Base-by-base conservation (phyloP, 2,797 vertebrate genomes). In the Leptodactylus fallax region DNA sequence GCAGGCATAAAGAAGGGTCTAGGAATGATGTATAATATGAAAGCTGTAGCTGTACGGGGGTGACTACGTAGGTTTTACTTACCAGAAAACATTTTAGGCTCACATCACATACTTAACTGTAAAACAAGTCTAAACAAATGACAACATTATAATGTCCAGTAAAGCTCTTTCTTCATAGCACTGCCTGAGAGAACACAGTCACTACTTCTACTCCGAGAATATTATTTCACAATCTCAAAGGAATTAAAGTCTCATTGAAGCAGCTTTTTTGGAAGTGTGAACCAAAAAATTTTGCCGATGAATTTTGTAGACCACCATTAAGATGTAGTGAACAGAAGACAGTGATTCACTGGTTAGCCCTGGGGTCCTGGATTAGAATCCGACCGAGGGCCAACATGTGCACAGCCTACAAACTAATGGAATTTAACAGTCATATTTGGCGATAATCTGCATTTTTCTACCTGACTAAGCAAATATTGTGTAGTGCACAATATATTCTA, bases 71-170 rank as follows among this genome's bases (percentile, higher is more conserved):
- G 49, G 74, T 77, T 53, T 53, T 77, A 77, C 74, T 77, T 77
- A 47, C 63, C 36, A 71, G 74, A 84, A 86, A 80, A 71, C 6
- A 23, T 71, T 76, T 72, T 72, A 71, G 11, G 51, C 63, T 81
- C 25, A 81, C 27, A 27, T 86, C 77, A 36, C 36, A 72, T 80
- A 71, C 49, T 71, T 17, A 45, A 80, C 36, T 58, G 21, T 49
- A 86, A 23, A 47, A 86, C 77, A 78, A 80, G 78, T 86, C 78
- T 86, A 79, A 69, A 49, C 76, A 81, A 71, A 71, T 80, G 53
- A 86, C 85, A 45, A 36, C 21, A 47, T 86, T 86, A 80, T 58
- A 80, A n/a, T 58, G 65, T 80, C 85, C 85, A 86, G 51, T 67
- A 80, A 49, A 51, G 23, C 67, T 74, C 7, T 17, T 76, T 85